phyloP scores from a whole-genome alignment of 1,140 invertebrate genomes.

The Aphelenchoides fujianensis region DNA sequence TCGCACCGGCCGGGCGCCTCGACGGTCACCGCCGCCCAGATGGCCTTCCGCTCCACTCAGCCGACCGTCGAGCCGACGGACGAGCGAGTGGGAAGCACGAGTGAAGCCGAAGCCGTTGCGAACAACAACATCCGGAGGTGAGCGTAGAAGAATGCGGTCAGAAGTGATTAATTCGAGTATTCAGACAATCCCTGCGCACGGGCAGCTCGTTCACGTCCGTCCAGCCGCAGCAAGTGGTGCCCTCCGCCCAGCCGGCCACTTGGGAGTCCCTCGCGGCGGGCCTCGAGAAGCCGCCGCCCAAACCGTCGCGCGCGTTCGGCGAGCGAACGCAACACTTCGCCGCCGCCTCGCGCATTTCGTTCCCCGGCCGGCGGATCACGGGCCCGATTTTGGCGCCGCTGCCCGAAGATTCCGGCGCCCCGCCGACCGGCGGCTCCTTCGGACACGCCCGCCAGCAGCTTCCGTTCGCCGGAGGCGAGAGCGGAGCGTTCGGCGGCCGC shows the following conservation, averaged over 20 bases:
- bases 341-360: background rate
- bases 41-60: slow-evolving; percentile 16
- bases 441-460: background rate
- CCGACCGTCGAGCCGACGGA: background rate
- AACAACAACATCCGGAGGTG: slow-evolving; percentile 19
- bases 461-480: background rate
- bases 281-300: slow-evolving; percentile 13
- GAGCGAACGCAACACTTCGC: slow-evolving; percentile 7
- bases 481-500: background rate
- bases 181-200: background rate
- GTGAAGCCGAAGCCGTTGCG: background rate
- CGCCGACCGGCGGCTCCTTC: background rate
- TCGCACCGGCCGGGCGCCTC: background rate
- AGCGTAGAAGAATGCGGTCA: background rate
- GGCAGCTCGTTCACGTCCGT: background rate
- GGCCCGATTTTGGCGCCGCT: slow-evolving; percentile 16
- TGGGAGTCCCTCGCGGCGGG: background rate
- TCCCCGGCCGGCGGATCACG: background rate
- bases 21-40: slow-evolving; percentile 16
- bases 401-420: background rate
- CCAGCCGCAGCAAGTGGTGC: too few relatives aligned
- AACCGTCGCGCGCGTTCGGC: slow-evolving; percentile 13
- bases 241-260: background rate
- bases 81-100: too few relatives aligned
- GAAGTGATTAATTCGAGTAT: slow-evolving; percentile 2